Evolutionary conservation across 2,888 invertebrate genomes (phyloP), one percentile per base, ranked within the genome.

Genomic region (Rhagonycha fulva): DNA sequence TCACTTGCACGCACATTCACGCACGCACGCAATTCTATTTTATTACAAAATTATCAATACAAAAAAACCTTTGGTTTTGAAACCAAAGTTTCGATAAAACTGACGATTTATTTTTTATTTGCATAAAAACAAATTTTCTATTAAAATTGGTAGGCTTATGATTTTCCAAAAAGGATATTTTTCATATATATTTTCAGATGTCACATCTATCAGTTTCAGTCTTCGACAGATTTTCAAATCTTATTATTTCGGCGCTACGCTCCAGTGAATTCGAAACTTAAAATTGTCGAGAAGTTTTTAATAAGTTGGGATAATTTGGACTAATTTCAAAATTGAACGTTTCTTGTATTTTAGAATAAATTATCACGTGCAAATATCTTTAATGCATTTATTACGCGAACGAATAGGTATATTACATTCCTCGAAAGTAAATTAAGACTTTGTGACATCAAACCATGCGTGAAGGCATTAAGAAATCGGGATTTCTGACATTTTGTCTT

Each of bases 171-270:
- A 66, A 24, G 19, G 26, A 66, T 23, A 66, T 66, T 66, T 66
- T 66, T 66, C 68, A 68, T 67, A 72, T 68, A 72, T 67, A 67
- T 72, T 72, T 67, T 68, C 72, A 67, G 72, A 68, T 72, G 68
- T 72, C 68, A 61, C 61, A 72, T 68, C 67, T 72, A 72, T 72
- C 72, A 68, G 68, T 72, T 72, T 67, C 67, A 72, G 72, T 72
- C 71, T 24, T 66, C 66, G 71, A 71, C 72, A 72, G 68, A 72
- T 72, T 72, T 66, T 72, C 68, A 67, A 62, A 72, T 72, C 72
- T 32, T 60, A 68, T 72, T 72, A 72, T 72, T 72, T 72, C 32
- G 68, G 72, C 72, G 67, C 68, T n/a, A 72, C 67, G 68, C 67
- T 72, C 67, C 68, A 67, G 47, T 66, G 71, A 24, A 32, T 66